Evolutionary conservation across 2,888 invertebrate species (phyloP).

Genomic region (Standfussiana lucernea): DNA sequence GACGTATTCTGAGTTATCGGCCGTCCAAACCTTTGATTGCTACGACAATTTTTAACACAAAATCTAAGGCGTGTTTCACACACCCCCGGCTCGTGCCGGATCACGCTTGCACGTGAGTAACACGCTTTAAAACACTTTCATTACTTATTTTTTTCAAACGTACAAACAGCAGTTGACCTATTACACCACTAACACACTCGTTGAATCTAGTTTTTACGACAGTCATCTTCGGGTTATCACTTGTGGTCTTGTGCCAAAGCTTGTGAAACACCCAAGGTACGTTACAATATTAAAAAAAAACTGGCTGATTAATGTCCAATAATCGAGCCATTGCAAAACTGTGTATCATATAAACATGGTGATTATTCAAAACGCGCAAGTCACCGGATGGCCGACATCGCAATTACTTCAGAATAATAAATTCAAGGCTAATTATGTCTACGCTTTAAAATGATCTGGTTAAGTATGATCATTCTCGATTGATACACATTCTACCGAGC

Average conservation of each 20-base stretch:
- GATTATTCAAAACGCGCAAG: constrained; percentile 50
- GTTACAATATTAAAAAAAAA: constrained; percentile 38
- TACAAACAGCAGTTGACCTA: constrained; percentile 24
- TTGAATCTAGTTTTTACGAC: constrained; percentile 31
- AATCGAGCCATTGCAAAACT: constrained; percentile 47
- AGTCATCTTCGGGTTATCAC: constrained; percentile 43
- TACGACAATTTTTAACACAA: not conserved
- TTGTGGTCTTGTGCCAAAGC: constrained; percentile 26
- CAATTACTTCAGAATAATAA: constrained; percentile 57
- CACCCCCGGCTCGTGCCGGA: not conserved
- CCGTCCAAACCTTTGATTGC: no score
- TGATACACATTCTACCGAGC: constrained; percentile 53
- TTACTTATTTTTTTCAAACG: not conserved
- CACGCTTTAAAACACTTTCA: not conserved
- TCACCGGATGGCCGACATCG: constrained; percentile 50
- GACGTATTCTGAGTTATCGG: not conserved
- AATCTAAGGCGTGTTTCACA: not conserved
- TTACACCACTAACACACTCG: constrained; percentile 43
- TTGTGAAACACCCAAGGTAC: constrained; percentile 47
- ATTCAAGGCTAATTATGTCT: constrained; percentile 63
- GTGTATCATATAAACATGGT: constrained; percentile 46
- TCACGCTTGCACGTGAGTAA: not conserved
- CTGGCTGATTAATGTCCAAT: constrained; percentile 52
- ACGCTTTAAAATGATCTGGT: constrained; percentile 49
- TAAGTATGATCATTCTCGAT: constrained; percentile 52